Base-by-base conservation (phyloP, 2,113 vertebrate genomes). In the Sisor rabdophorus region DNA sequence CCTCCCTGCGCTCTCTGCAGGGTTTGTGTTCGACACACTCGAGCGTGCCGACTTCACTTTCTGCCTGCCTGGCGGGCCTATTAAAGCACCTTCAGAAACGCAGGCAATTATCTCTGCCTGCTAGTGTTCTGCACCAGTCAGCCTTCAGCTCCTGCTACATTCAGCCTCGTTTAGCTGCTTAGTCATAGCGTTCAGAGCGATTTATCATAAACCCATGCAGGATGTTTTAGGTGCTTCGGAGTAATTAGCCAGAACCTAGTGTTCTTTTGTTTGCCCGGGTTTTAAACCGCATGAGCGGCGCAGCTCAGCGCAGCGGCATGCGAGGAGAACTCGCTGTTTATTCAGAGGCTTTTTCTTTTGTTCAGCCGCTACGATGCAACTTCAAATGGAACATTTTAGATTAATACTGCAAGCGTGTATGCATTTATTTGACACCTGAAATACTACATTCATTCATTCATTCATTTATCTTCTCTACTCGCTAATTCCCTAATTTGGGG, bases 31-130 rank as follows among this genome's bases (percentile, higher is more conserved):
- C 65, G 72, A 60, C 72, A 58, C 64, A 59, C 63, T 74, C 53
- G 50, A 69, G 75, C 60, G 55, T 70, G 54, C 75, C 70, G 75
- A 70, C 54, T 60, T 28, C 40, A 70, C 44, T 44, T 24, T 70
- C 60, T 52, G 75, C 75, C n/a, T 70, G 75, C 75, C 78, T 63
- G 44, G 28, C 72, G 71, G 73, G 79, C 56, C 72, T 71, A 76
- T 80, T 70, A 75, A 65, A 61, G 54, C 73, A 75, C 79, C 79
- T 75, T 71, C 73, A 68, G 73, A 76, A 76, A 68, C 61, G 67
- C 58, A 59, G 65, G 73, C 72, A 73, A 72, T 77, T 81, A 77
- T 73, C 79, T 73, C 69, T 58, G n/a, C 71, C 59, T 75, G 36
- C 28, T 75, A 76, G 36, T 67, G 71, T 63, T 79, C 69, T 72